Conservation (phyloP, 2,888 invertebrate species). For the Synanthedon andrenaeformis region DNA sequence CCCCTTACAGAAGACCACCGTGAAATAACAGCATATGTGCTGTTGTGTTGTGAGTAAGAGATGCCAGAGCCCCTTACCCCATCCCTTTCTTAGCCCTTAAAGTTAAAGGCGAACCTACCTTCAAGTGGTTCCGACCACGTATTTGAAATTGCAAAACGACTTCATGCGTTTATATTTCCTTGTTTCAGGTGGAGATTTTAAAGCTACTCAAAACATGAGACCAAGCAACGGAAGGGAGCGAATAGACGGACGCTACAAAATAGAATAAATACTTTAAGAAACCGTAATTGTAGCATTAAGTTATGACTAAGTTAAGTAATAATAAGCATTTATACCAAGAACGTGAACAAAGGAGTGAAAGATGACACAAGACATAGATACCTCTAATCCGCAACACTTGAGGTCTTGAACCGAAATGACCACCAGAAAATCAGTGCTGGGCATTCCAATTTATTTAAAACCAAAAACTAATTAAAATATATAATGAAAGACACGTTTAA, state of each 20-base stretch:
- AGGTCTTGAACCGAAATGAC: slow-evolving; percentile 10
- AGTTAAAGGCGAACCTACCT: too few relatives aligned
- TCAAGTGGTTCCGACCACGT: too few relatives aligned
- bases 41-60: too few relatives aligned
- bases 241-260: slow-evolving; percentile 32
- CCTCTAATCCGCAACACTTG: neutral
- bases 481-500: slow-evolving; percentile 47
- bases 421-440: slow-evolving; percentile 36
- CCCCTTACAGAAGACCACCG: too few relatives aligned
- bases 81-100: too few relatives aligned
- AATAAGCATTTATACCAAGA: slow-evolving; percentile 56
- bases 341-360: slow-evolving; percentile 4
- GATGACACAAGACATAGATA: slow-evolving; percentile 7
- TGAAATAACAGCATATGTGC: too few relatives aligned
- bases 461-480: slow-evolving; percentile 30
- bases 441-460: slow-evolving; percentile 55
- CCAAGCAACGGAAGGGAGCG: slow-evolving; percentile 47
- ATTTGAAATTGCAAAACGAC: too few relatives aligned
- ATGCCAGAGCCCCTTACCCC: too few relatives aligned
- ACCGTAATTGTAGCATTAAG: slow-evolving; percentile 63
- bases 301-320: slow-evolving; percentile 41
- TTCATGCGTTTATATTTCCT: slow-evolving; percentile 6
- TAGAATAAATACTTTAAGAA: slow-evolving; percentile 41
- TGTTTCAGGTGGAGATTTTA: slow-evolving; percentile 45
- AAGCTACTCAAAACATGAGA: slow-evolving; percentile 37